Percentiles rank a stretch among this genome's conserved stretches.
phyloP scores from a whole-genome alignment of 2,113 vertebrate genomes.

The Gymnobelideus leadbeateri region DNA sequence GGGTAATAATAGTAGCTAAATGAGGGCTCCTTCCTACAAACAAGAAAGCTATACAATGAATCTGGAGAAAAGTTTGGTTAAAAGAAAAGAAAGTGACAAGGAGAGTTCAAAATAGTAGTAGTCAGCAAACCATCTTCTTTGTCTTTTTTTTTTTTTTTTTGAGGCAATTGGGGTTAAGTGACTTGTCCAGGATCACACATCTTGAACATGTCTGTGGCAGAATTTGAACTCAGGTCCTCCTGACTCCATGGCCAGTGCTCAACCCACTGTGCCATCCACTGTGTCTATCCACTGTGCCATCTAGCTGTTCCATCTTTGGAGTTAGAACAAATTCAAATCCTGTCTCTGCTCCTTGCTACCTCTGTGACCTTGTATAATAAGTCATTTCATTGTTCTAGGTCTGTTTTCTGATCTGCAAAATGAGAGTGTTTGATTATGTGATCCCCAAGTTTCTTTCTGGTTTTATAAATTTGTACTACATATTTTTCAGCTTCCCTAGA shows the following conservation, averaged over 20 bases:
- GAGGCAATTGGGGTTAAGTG: too few relatives aligned
- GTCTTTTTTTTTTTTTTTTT: too few relatives aligned
- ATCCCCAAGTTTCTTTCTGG: background rate
- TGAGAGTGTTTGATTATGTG: background rate
- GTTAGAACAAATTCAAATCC: background rate
- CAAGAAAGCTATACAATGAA: background rate
- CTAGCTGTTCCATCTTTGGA: background rate
- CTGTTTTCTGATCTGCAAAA: background rate
- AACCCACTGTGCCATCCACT: too few relatives aligned
- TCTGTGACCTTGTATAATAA: background rate
- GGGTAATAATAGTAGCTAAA: background rate
- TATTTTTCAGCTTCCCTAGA: background rate
- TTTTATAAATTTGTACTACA: background rate
- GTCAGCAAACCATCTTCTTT: background rate
- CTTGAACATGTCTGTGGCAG: too few relatives aligned
- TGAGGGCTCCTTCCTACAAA: background rate
- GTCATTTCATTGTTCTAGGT: background rate
- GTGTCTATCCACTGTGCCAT: too few relatives aligned
- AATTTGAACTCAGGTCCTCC: too few relatives aligned
- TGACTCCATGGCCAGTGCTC: too few relatives aligned
- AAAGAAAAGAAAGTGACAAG: background rate
- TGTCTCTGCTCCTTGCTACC: background rate
- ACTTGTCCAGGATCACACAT: too few relatives aligned
- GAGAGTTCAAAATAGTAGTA: background rate
- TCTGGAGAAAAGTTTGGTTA: background rate